Evolutionary conservation across 2,888 invertebrate species (phyloP).

Genomic region (Leptinotarsa rubiginosa): DNA sequence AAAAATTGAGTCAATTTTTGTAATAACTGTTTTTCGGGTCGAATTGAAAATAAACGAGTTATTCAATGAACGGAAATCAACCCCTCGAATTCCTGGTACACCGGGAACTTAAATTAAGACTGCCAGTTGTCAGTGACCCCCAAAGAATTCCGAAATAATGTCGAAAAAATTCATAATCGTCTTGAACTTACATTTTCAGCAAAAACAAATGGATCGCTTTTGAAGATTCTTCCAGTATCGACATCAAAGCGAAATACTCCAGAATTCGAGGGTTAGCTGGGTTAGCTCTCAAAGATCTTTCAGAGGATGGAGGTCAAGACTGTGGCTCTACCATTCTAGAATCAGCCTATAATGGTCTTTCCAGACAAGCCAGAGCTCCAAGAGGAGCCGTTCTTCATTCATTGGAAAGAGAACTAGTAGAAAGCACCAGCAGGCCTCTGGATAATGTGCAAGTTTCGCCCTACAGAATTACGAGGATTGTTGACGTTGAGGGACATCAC

Average conservation of each 20-base stretch:
- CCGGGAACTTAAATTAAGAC: too few relatives aligned
- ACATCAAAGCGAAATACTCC: constrained; percentile 82
- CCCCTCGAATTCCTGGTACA: too few relatives aligned
- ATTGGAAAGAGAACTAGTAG: constrained; percentile 72
- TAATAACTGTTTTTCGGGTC: too few relatives aligned
- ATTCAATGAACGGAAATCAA: too few relatives aligned
- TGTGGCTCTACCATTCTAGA: constrained; percentile 69
- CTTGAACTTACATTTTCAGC: constrained; percentile 60
- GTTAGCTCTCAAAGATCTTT: constrained; percentile 73
- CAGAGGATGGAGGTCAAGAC: constrained; percentile 67
- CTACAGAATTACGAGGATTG: constrained; percentile 78
- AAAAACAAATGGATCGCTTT: constrained; percentile 80
- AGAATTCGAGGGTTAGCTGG: constrained; percentile 79
- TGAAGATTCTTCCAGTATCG: constrained; percentile 78
- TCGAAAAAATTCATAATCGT: too few relatives aligned
- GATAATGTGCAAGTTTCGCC: constrained; percentile 77
- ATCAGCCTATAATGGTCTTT: constrained; percentile 68
- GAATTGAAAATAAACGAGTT: too few relatives aligned
- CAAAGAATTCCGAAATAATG: too few relatives aligned
- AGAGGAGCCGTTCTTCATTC: constrained; percentile 75
- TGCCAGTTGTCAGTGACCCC: too few relatives aligned
- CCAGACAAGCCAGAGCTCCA: constrained; percentile 74
- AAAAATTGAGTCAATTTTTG: too few relatives aligned
- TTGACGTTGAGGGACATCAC: constrained; percentile 79
- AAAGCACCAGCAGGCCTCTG: constrained; percentile 66